Percentiles rank a stretch among this genome's conserved stretches.
Conservation (phyloP, 1,140 invertebrate species). For the Pseudomyrmex concolor region DNA sequence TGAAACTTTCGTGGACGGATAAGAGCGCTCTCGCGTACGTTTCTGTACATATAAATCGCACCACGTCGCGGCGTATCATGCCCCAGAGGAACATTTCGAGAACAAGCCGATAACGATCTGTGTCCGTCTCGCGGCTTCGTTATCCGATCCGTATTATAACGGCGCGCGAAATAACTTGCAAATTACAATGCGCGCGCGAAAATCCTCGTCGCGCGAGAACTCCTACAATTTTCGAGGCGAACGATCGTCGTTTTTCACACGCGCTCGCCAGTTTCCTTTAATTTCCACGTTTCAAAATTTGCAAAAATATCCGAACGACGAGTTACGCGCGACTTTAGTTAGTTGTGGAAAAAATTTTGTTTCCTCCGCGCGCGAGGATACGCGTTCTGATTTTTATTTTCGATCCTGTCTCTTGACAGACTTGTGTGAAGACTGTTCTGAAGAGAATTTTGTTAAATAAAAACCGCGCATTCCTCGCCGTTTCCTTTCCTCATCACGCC, state of each 20-base stretch:
- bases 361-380: too few species aligned
- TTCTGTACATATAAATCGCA: constrained; percentile 24
- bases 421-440: too few species aligned
- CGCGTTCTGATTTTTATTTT: too few species aligned
- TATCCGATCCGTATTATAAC: constrained; percentile 68
- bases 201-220: neutral
- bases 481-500: neutral
- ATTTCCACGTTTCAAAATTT: neutral
- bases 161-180: constrained; percentile 69
- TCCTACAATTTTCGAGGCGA: constrained; percentile 25
- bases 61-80: constrained; percentile 56
- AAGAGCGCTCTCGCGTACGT: constrained; percentile 55
- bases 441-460: constrained; percentile 14
- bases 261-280: neutral
- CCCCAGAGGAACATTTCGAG: constrained; percentile 69
- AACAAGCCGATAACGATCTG: constrained; percentile 72
- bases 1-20: constrained; percentile 60
- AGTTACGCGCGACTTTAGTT: neutral
- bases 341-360: neutral
- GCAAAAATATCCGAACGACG: too few species aligned
- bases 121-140: constrained; percentile 66
- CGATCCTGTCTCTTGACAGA: neutral
- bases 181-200: constrained; percentile 64
- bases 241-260: constrained; percentile 4
- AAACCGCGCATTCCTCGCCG: neutral